phyloP scores from a whole-genome alignment of 2,797 vertebrate species.

The Mionectes olivaceus region DNA sequence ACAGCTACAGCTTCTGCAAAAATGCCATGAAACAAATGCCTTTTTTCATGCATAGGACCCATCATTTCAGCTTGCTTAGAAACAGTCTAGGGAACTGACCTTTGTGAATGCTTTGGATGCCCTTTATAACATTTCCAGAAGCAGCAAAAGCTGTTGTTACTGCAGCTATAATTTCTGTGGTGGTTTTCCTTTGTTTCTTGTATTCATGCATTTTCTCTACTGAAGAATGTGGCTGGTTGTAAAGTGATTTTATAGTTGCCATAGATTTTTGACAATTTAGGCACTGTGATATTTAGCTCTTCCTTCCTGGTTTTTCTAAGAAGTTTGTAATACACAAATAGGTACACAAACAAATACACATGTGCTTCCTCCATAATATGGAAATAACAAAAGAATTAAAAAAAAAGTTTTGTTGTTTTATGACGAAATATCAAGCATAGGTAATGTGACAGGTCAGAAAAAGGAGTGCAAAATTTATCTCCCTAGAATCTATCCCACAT shows the following conservation, averaged over 20 bases:
- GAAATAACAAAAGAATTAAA: neutral
- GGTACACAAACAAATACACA: neutral
- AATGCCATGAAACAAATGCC: neutral
- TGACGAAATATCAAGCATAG: neutral
- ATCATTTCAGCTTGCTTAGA: neutral
- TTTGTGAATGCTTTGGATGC: slow-evolving; percentile 55
- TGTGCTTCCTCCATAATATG: neutral
- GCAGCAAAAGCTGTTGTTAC: neutral
- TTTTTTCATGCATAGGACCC: neutral
- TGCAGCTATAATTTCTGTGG: slow-evolving; percentile 17
- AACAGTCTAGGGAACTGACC: slow-evolving; percentile 13
- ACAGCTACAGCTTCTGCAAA: neutral
- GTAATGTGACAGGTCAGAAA: neutral
- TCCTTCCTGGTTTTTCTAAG: neutral
- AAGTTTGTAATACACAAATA: neutral
- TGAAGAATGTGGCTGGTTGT: neutral
- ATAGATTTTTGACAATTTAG: neutral
- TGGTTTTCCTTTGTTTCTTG: slow-evolving; percentile 15
- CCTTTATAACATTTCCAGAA: slow-evolving; percentile 41
- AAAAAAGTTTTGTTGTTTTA: neutral
- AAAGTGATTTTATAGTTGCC: slow-evolving; percentile 2
- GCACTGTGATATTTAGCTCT: neutral
- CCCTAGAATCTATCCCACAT: neutral
- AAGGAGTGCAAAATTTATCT: neutral
- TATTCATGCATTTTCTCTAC: neutral